Conservation (phyloP, 2,888 invertebrate species). For the Reticulitermes lucifugus region DNA sequence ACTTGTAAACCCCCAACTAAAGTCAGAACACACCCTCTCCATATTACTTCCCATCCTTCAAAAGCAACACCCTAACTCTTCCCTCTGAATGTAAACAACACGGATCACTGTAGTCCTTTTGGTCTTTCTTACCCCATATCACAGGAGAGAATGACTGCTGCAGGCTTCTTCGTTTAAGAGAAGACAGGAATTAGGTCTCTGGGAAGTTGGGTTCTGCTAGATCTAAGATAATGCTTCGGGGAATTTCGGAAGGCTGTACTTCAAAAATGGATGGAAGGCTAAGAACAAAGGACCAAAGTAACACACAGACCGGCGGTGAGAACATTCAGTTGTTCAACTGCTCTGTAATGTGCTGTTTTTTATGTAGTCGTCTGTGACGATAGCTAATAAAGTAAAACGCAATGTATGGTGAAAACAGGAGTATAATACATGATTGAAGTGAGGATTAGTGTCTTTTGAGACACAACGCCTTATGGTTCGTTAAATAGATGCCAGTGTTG, state of each 20-base stretch:
- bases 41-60: conserved; percentile 1
- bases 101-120: neutral
- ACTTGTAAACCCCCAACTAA: neutral
- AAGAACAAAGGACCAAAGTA: too few species aligned
- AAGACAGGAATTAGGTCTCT: neutral
- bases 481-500: too few species aligned
- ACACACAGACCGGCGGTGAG: too few species aligned
- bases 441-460: too few species aligned
- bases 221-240: neutral
- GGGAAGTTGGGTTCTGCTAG: neutral
- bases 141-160: neutral
- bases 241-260: neutral
- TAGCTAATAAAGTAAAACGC: too few species aligned
- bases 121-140: neutral
- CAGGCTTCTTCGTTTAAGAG: neutral
- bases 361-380: too few species aligned
- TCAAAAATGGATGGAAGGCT: too few species aligned
- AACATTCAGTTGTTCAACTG: too few species aligned
- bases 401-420: too few species aligned
- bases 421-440: too few species aligned
- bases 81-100: conserved; percentile 23
- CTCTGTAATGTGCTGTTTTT: too few species aligned
- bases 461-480: too few species aligned
- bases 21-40: neutral
- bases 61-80: conserved; percentile 20